Percentiles rank a stretch among this genome's conserved stretches.
Evolutionary conservation across 2,888 invertebrate species (phyloP).

Genomic region (Helleia helle): DNA sequence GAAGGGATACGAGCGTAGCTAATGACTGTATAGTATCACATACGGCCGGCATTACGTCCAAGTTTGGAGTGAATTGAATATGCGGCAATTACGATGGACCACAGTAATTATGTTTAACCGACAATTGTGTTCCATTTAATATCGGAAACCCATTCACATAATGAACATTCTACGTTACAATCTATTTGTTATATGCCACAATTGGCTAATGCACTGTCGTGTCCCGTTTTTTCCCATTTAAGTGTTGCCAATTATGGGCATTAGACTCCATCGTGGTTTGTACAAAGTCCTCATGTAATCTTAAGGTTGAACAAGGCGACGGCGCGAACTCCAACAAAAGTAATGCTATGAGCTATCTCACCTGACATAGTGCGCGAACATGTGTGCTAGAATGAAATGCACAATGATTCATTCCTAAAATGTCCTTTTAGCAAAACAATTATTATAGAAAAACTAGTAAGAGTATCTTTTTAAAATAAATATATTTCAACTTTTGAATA

Average conservation of each 20-base stretch:
- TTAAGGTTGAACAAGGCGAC: too few species aligned
- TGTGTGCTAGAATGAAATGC: neutral
- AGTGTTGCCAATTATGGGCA: too few species aligned
- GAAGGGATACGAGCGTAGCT: neutral
- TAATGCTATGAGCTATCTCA: too few species aligned
- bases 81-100: conserved; percentile 3
- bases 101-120: conserved; percentile 13
- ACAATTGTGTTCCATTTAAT: conserved; percentile 11
- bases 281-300: neutral
- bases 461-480: too few species aligned
- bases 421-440: too few species aligned
- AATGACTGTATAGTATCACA: neutral
- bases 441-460: too few species aligned
- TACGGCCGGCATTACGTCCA: neutral
- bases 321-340: too few species aligned
- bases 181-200: neutral
- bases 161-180: conserved; percentile 6
- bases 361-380: too few species aligned
- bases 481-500: too few species aligned
- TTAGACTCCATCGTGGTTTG: too few species aligned
- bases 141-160: conserved; percentile 10
- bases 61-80: conserved; percentile 2
- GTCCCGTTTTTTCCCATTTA: neutral
- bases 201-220: neutral
- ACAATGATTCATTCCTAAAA: neutral